phyloP scores from a whole-genome alignment of 2,113 vertebrate species.

The Puffinus mauretanicus region DNA sequence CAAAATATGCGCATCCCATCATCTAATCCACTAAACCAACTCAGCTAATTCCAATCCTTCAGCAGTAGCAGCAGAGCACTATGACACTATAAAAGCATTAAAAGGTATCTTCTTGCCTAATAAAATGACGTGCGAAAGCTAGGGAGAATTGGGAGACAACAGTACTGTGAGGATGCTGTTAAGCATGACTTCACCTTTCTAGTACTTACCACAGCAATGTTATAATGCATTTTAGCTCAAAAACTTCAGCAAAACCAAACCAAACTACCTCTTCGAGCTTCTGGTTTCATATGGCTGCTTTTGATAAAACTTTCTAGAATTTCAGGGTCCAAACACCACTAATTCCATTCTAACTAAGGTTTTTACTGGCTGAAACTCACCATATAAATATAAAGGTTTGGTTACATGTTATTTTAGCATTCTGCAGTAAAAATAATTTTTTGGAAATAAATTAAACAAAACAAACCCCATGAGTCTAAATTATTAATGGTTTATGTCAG shows the following conservation, averaged over 20 bases:
- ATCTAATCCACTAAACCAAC: not conserved
- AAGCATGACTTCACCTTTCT: not conserved
- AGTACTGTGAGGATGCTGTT: not conserved
- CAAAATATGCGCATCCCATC: not conserved
- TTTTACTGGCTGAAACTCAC: conserved; percentile 2
- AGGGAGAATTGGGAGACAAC: not conserved
- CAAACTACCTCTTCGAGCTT: not conserved
- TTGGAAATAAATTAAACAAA: conserved; percentile 25
- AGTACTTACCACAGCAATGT: not conserved
- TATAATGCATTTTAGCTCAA: not conserved
- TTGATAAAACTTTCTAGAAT: not conserved
- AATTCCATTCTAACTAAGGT: not conserved
- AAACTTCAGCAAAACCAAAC: not conserved
- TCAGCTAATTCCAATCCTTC: not conserved
- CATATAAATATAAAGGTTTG: conserved; percentile 8
- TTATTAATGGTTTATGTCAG: not conserved
- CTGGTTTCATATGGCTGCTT: not conserved
- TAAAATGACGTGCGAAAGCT: not conserved
- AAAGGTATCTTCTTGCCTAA: not conserved
- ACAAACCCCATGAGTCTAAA: not conserved
- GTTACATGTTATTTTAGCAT: not conserved
- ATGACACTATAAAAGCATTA: not conserved
- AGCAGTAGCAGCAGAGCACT: not conserved
- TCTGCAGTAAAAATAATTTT: not conserved
- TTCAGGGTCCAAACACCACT: not conserved